Conservation (phyloP, 1,140 invertebrate species). For the Condylostylus longicornis region DNA sequence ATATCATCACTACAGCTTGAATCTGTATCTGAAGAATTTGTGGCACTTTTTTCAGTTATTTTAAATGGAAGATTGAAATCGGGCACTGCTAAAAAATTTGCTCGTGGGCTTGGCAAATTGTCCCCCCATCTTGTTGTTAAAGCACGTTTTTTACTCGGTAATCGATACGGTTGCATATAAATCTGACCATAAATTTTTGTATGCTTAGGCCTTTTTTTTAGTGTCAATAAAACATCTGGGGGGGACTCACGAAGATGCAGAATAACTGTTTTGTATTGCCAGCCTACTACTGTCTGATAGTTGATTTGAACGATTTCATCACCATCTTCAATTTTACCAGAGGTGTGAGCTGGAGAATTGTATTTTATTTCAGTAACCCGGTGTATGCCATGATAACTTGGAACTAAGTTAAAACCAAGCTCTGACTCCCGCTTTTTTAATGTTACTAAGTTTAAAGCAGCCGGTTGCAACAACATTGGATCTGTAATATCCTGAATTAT, state of each 20-base stretch:
- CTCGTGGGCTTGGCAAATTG: slow-evolving; percentile 46
- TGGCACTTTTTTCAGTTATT: slow-evolving; percentile 20
- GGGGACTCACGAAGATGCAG: slow-evolving; percentile 59
- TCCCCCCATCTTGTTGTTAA: slow-evolving; percentile 48
- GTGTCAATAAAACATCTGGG: slow-evolving; percentile 62
- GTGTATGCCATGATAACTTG: slow-evolving; percentile 72
- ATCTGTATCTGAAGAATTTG: slow-evolving; percentile 29
- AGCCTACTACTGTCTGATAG: slow-evolving; percentile 82
- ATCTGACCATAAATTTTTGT: slow-evolving; percentile 70
- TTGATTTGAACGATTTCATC: slow-evolving; percentile 89
- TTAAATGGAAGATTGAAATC: slow-evolving; percentile 43
- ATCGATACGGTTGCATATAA: slow-evolving; percentile 60
- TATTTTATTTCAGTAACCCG: slow-evolving; percentile 66
- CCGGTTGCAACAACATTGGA: slow-evolving; percentile 76
- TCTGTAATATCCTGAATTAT: slow-evolving; percentile 77
- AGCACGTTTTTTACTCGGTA: slow-evolving; percentile 58
- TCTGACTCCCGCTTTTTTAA: slow-evolving; percentile 67
- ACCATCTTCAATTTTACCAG: slow-evolving; percentile 78
- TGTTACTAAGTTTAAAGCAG: slow-evolving; percentile 69
- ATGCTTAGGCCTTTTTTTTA: slow-evolving; percentile 72
- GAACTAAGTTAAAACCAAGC: slow-evolving; percentile 70
- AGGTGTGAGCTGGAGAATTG: slow-evolving; percentile 67
- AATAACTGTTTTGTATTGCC: slow-evolving; percentile 70
- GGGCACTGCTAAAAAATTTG: slow-evolving; percentile 48
- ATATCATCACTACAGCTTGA: slow-evolving; percentile 30